Conservation (phyloP, 2,888 invertebrate species). For the Cerastoderma edule region DNA sequence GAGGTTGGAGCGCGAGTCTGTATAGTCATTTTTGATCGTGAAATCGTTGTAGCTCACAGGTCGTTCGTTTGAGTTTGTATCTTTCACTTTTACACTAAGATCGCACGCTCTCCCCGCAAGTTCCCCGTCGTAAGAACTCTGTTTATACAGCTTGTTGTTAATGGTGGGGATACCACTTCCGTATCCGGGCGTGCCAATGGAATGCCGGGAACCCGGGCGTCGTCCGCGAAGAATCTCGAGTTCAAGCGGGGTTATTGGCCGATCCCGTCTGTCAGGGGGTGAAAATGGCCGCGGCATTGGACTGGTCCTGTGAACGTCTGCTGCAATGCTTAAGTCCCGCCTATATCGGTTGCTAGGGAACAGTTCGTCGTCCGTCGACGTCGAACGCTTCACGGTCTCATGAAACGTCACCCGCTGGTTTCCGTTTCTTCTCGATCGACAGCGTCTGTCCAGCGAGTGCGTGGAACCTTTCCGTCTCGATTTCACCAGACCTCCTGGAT, state of each 20-base stretch:
- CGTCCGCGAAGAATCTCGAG: conserved; percentile 41
- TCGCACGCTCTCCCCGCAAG: neutral
- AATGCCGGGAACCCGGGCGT: conserved; percentile 44
- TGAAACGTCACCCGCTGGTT: conserved; percentile 79
- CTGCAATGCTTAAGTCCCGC: conserved; percentile 66
- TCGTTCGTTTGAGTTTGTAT: conserved; percentile 31
- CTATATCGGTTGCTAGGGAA: conserved; percentile 44
- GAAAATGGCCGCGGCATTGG: conserved; percentile 21
- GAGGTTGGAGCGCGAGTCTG: conserved; percentile 41
- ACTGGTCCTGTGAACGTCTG: conserved; percentile 69
- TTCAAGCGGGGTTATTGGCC: conserved; percentile 35
- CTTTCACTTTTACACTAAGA: conserved; percentile 19
- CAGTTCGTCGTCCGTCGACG: conserved; percentile 59
- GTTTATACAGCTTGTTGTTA: conserved; percentile 46
- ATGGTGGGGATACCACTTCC: conserved; percentile 23
- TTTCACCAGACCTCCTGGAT: conserved; percentile 54
- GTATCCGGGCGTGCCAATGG: conserved; percentile 35
- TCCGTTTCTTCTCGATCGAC: conserved; percentile 65
- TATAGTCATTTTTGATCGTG: conserved; percentile 57
- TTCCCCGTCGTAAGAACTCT: neutral
- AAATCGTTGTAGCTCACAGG: conserved; percentile 37
- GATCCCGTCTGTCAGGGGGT: conserved; percentile 20
- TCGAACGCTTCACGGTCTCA: conserved; percentile 69
- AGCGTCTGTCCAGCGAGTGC: conserved; percentile 64
- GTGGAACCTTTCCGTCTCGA: conserved; percentile 56